Evolutionary conservation across 35 echinoderm and acorn worm species (phyloP), one percentile per base, ranked within the genome.

Genomic region (Patiria miniata): DNA sequence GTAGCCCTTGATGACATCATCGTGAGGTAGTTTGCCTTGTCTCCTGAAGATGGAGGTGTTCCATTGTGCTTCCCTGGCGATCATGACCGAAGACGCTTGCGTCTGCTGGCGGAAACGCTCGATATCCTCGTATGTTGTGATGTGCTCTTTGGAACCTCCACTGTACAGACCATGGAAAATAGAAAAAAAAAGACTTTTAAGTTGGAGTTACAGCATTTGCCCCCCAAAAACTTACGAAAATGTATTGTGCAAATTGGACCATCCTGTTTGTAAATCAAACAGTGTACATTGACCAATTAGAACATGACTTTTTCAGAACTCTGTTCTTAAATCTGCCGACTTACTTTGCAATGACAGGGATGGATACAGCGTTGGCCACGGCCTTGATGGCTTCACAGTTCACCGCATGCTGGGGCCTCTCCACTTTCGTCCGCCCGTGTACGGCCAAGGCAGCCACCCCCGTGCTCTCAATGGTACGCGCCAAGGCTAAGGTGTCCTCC

Each of bases 41-140:
- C 77, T 93, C 56, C 95, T 61, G 81, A 97, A 97, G 68, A 97
- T 93, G 39, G 95, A 97, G 3, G 80, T 79, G 51, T 97, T 93
- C 95, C 95, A 97, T 54, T 97, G 95, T 17, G 95, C 95, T 68
- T 97, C 95, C 40, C 95, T 87, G 56, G 95, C 95, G 23, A 97
- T 90, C 95, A 97, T 97, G 21, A 97, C 91, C 8, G 95, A 97
- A 1, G 95, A 93, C 2, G 91, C 80, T 69, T 79, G 87, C 0
- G 87, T 93, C 54, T 79, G 26, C 34, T 87, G 17, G 5, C 56
- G 51, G 68, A 97, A 97, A n/a, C 39, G 39, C 81, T 83, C 88
- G 50, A 97, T 93, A 39, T 93, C 95, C 59, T 79, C 80, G 42
- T 84, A 93, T 18, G 88, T 65, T 29, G 87, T 80, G 26, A 97